phyloP scores from a whole-genome alignment of 2,797 vertebrate genomes.

The Lateolabrax maculatus region DNA sequence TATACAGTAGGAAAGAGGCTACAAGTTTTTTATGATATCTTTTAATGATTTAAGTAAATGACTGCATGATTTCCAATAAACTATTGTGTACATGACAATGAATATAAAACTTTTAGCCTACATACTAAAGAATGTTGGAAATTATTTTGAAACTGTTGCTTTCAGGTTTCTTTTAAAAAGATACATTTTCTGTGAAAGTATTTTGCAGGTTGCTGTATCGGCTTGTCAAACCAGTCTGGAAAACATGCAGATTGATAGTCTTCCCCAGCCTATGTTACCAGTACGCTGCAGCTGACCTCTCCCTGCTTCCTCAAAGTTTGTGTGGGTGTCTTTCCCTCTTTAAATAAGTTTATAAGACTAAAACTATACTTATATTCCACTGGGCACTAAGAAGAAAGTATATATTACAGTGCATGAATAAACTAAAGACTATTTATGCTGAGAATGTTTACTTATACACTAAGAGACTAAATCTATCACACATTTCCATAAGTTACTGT shows the following conservation, averaged over 20 bases:
- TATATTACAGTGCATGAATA: not conserved
- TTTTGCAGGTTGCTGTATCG: conserved; percentile 1
- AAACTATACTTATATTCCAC: not conserved
- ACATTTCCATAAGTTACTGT: not conserved
- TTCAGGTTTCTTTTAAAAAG: not conserved
- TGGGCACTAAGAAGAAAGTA: not conserved
- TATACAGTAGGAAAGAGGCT: not conserved
- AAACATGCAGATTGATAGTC: no score
- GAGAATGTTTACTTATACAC: not conserved
- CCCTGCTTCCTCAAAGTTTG: not conserved
- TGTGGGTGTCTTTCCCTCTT: not conserved
- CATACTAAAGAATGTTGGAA: not conserved
- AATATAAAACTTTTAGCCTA: not conserved
- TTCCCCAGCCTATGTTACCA: not conserved
- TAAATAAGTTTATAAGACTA: not conserved
- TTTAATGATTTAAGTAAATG: no score
- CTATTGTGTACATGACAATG: not conserved
- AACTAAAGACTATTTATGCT: not conserved
- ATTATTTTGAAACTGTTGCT: not conserved
- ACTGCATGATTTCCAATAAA: not conserved
- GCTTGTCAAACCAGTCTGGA: not conserved
- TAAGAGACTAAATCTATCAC: not conserved
- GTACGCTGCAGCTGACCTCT: conserved; percentile 21
- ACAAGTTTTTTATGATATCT: not conserved
- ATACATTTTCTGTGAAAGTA: not conserved